Evolutionary conservation across 2,888 invertebrate species (phyloP), one percentile per base, ranked within the genome.

Genomic region (Melangyna quadrimaculata): DNA sequence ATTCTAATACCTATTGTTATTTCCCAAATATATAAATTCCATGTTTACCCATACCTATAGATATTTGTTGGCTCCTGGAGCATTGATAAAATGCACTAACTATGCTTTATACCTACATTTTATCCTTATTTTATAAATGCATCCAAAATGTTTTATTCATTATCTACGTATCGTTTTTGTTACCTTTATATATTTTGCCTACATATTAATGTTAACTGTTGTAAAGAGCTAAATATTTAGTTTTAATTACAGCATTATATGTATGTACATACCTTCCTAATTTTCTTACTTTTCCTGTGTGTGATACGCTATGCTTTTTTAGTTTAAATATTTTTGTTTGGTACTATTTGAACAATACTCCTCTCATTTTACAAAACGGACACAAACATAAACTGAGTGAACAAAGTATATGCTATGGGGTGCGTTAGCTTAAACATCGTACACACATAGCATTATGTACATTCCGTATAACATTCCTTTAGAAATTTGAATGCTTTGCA

Each of bases 401-500:
- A 59, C 14, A 69, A 59, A 24, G 40, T 35, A 69, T 59, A 32
- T 55, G 3, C 71, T 35, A 63, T 63, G 40, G 40, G 17, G 69
- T 67, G 40, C 10, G 27, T 48, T 63, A 71, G 51, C 40, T 61
- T 57, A 22, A 32, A 43, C 43, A 70, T 71, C 61, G 53, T 45
- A 45, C 32, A 63, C 29, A 53, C 43, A 51, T n/a, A 45, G 10
- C 75, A 75, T n/a, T 75, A 17, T 14, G 19, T 35, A 48, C 57
- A 48, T 35, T 78, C 48, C 22, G 45, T 65, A 61, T 35, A 65
- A 55, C 32, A 51, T 43, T 65, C 48, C 65, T 32, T 61, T 61
- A 53, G 59, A 80, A 48, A 22, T 61, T 40, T 74, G 53, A 69
- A 69, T 55, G 74, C 40, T 72, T 73, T 61, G 59, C 51, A 69